phyloP scores from a whole-genome alignment of 30 jellyfish, hydroid and myxozoan species.

The Hydra vulgaris region DNA sequence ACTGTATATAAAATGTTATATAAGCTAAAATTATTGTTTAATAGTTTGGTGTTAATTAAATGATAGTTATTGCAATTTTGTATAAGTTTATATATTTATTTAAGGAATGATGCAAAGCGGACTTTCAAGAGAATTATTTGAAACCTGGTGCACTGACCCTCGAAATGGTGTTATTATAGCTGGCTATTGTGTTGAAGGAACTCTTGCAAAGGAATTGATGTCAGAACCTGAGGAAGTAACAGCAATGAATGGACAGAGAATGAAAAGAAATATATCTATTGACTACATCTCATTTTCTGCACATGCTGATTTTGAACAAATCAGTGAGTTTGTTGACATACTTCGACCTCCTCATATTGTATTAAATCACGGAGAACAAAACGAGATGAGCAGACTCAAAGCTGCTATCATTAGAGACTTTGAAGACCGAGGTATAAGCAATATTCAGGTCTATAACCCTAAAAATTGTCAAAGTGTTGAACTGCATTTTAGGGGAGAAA shows the following conservation, averaged over 20 bases:
- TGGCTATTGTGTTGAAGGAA: conserved; percentile 99
- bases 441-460: conserved; percentile 94
- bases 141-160: conserved; percentile 98
- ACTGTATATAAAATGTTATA: too few relatives aligned
- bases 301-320: conserved; percentile 96
- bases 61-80: too few relatives aligned
- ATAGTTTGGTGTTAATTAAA: too few relatives aligned
- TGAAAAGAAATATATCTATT: conserved; percentile 66
- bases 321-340: conserved; percentile 78
- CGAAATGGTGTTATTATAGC: conserved; percentile 97
- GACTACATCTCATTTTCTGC: conserved; percentile 98
- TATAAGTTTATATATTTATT: too few relatives aligned
- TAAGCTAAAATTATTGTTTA: too few relatives aligned
- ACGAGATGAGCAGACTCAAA: conserved; percentile 93
- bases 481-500: conserved; percentile 95
- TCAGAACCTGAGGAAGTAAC: conserved; percentile 98
- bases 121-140: conserved; percentile 94
- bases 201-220: conserved; percentile 97
- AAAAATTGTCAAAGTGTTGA: conserved; percentile 93
- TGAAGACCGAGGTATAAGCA: conserved; percentile 87
- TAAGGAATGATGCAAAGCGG: conserved; percentile 81
- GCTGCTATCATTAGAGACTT: conserved; percentile 92
- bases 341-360: conserved; percentile 96
- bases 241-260: conserved; percentile 87
- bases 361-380: conserved; percentile 94